Conservation (phyloP, 2,888 invertebrate genomes). For the Pachycephus smyrnensis region DNA sequence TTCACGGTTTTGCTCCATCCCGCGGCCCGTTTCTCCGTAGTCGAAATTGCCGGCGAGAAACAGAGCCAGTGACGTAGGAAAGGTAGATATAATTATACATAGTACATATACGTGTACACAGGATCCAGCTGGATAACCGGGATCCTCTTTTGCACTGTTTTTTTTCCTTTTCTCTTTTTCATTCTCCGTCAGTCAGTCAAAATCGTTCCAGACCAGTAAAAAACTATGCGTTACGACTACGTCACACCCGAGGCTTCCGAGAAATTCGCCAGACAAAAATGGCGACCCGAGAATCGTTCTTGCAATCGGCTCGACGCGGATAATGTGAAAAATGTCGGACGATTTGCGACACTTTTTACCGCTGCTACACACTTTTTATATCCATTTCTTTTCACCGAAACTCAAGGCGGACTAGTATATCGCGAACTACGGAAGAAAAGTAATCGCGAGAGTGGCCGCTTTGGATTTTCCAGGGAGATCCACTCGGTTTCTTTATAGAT, state of each 20-base stretch:
- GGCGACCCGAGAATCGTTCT: background rate
- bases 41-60: conserved; percentile 52
- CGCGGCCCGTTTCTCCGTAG: conserved; percentile 48
- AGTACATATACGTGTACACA: background rate
- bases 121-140: background rate
- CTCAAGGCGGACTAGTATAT: background rate
- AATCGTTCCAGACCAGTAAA: background rate
- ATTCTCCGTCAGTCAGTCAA: background rate
- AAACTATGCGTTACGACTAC: background rate
- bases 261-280: background rate
- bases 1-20: conserved; percentile 43
- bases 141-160: background rate
- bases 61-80: background rate
- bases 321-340: background rate
- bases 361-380: background rate
- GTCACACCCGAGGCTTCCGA: background rate
- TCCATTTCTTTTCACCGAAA: background rate
- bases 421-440: background rate
- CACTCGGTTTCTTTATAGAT: background rate
- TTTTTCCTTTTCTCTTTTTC: background rate
- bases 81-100: background rate
- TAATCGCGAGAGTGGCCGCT: background rate
- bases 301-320: background rate
- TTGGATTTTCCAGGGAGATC: background rate
- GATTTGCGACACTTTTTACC: background rate